Conservation (phyloP, 2,797 vertebrate genomes). For the Jordanella pulchra region DNA sequence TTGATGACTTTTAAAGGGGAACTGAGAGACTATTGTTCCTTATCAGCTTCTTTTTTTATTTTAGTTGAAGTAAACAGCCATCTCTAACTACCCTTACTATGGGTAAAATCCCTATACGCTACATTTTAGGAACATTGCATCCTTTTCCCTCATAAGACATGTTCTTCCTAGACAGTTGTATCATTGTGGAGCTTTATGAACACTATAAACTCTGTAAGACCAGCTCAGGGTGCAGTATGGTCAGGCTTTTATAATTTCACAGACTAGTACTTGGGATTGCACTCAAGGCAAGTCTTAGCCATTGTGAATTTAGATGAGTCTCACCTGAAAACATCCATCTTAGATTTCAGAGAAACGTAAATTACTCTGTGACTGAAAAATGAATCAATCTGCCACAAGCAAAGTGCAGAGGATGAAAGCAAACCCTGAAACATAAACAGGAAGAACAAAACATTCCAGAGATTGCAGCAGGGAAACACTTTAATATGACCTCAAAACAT, state of each 20-base stretch:
- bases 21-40: constrained; percentile 1
- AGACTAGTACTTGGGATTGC: constrained; percentile 30
- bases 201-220: constrained; percentile 11
- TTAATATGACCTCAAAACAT: constrained; percentile 37
- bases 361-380: constrained; percentile 58
- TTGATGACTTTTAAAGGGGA: background rate
- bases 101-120: background rate
- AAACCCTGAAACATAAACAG: constrained; percentile 49
- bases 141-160: constrained; percentile 3
- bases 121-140: background rate
- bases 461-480: constrained; percentile 40
- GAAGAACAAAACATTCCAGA: constrained; percentile 1
- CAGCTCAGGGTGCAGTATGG: constrained; percentile 20
- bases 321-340: constrained; percentile 48
- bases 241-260: constrained; percentile 37
- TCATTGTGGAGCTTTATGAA: constrained; percentile 27
- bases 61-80: background rate
- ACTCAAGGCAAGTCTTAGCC: constrained; percentile 36
- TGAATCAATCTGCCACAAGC: constrained; percentile 41
- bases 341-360: constrained; percentile 45
- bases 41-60: background rate
- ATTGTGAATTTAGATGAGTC: constrained; percentile 46
- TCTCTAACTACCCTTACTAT: background rate
- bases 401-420: constrained; percentile 63
- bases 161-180: constrained; percentile 17